Evolutionary conservation across 2,113 vertebrate genomes (phyloP), one percentile per base, ranked within the genome.

Genomic region (Callipepla squamata): DNA sequence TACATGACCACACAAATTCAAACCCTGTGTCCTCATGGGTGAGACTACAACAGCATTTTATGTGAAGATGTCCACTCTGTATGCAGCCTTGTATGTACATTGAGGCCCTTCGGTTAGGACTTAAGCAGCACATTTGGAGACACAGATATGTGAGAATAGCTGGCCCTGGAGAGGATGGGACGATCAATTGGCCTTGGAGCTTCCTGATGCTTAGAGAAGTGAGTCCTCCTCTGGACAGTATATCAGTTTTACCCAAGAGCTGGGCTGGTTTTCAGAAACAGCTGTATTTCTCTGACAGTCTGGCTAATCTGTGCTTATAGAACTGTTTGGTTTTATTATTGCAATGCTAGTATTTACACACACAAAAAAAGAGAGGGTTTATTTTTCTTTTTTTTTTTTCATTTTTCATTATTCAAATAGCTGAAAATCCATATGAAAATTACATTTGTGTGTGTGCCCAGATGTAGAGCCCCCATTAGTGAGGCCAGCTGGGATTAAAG

Each of bases 401-500:
- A 13, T 51, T 91, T 91, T 87, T 96, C 91, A 75, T 95, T 83
- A 80, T 89, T 89, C 78, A 92, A 73, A 79, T 93, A 84, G 77
- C 75, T 2, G 53, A 86, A 95, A 95, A 95, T 92, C 79, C 93
- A 72, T 92, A 91, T 80, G 66, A 84, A 59, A 89, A 94, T 67
- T 59, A 48, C 47, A 65, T 93, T 77, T 72, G 57, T 93, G 23
- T 80, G 77, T 75, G n/a, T 91, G 83, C 68, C 90, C 91, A 94
- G 87, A 87, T 94, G 90, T 58, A 87, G 85, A 92, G 66, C 69
- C 55, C n/a, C 65, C 2, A 65, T 87, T 77, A 94, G 62, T 11
- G 30, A 93, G 83, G 84, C 87, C 93, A 88, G 87, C 93, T 93
- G 89, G 95, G 96, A 96, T 97, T 95, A 96, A 96, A 92, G 85